phyloP scores from a whole-genome alignment of 2,113 vertebrate species.

The Peromyscus maniculatus region DNA sequence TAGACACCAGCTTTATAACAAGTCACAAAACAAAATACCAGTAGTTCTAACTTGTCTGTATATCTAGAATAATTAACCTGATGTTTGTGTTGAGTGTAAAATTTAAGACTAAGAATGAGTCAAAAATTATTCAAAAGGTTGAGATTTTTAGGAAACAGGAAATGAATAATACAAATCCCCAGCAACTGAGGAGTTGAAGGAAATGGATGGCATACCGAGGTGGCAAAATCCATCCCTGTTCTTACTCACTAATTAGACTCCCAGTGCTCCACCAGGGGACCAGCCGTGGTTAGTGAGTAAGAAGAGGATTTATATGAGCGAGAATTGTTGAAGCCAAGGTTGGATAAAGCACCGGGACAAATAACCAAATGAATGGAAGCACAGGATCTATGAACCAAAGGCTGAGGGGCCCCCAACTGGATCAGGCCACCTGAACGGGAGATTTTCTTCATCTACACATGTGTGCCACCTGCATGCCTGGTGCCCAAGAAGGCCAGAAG shows the following conservation, averaged over 20 bases:
- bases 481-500: neutral
- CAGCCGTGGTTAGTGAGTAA: too few species aligned
- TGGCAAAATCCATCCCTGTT: slow-evolving; percentile 21
- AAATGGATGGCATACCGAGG: neutral
- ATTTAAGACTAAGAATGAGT: slow-evolving; percentile 29
- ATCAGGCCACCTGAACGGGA: too few species aligned
- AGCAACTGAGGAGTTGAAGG: slow-evolving; percentile 45
- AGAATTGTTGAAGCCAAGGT: too few species aligned
- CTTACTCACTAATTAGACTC: too few species aligned
- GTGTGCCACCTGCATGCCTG: neutral
- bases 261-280: too few species aligned
- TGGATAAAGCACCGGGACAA: too few species aligned
- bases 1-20: neutral
- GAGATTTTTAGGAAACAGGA: slow-evolving; percentile 44
- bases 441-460: neutral
- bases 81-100: slow-evolving; percentile 7
- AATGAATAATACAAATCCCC: slow-evolving; percentile 19
- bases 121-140: slow-evolving; percentile 27
- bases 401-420: too few species aligned
- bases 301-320: too few species aligned
- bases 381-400: too few species aligned
- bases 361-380: too few species aligned
- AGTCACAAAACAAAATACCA: neutral
- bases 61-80: neutral
- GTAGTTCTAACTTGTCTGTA: neutral